Percentiles rank a stretch among this genome's conserved stretches.
These are phyloP conservation scores for Theretra japonica DNA, from an alignment of 2,888 invertebrate species.

Conservation along the genomic window DNA sequence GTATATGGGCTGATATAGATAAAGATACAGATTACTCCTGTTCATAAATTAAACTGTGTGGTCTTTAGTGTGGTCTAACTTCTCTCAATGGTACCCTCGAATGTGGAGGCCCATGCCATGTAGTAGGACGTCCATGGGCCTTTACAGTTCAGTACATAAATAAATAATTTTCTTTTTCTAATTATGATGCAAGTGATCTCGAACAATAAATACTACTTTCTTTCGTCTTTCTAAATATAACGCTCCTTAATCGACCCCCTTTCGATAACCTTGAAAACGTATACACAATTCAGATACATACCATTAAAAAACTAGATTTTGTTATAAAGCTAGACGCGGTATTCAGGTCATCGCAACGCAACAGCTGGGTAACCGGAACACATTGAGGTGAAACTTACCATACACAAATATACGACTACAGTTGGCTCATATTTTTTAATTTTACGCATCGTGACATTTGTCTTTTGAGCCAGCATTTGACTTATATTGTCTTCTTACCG, in stretches of 20 bases:
- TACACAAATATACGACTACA: constrained; percentile 23
- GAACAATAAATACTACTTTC: too few species aligned
- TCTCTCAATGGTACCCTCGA: too few species aligned
- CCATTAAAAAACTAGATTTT: not conserved
- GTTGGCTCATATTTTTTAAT: constrained; percentile 2
- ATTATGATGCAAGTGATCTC: too few species aligned
- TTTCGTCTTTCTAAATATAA: not conserved
- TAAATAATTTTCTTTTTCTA: too few species aligned
- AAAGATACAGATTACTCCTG: too few species aligned
- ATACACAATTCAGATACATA: not conserved
- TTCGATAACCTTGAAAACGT: not conserved
- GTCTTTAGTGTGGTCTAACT: too few species aligned
- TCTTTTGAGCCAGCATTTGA: not conserved
- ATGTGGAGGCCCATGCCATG: too few species aligned
- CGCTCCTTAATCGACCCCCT: not conserved
- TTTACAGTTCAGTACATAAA: too few species aligned
- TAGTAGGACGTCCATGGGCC: too few species aligned
- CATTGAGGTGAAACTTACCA: constrained; percentile 55
- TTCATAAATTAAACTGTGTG: too few species aligned
- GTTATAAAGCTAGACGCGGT: constrained; percentile 34
- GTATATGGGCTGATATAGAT: too few species aligned
- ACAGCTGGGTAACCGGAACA: constrained; percentile 46
- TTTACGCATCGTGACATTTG: not conserved
- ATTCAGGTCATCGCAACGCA: constrained; percentile 47
- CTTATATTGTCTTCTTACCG: too few species aligned